Evolutionary conservation across 2,797 vertebrate genomes (phyloP).

Genomic region (Peromyscus eremicus): DNA sequence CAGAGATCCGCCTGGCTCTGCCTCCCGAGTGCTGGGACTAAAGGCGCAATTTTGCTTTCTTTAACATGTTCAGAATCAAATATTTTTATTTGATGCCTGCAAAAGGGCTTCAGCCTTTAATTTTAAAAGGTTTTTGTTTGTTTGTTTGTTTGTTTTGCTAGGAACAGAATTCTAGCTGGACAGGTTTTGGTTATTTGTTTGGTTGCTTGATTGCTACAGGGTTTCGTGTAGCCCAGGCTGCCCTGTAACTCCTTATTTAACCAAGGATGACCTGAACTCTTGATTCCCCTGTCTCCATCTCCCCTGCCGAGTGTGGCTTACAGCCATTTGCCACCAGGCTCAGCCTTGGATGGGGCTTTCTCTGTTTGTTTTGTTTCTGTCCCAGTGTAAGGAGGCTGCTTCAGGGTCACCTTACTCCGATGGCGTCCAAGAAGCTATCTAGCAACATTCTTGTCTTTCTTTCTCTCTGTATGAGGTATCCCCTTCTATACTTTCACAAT

Average conservation of each 20-base stretch:
- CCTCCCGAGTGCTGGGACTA: no score
- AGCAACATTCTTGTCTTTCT: not conserved
- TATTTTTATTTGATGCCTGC: not conserved
- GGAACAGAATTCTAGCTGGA: not conserved
- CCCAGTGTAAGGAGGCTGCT: not conserved
- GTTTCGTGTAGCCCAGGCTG: not conserved
- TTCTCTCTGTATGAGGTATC: not conserved
- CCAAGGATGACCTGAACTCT: not conserved
- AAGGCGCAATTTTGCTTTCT: not conserved
- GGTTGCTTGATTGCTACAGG: not conserved
- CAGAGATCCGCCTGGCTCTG: no score
- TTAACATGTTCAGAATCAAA: not conserved
- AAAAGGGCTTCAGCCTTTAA: not conserved
- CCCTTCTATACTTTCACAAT: not conserved
- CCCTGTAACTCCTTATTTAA: not conserved
- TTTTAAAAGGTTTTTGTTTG: not conserved
- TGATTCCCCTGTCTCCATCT: not conserved
- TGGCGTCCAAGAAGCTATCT: not conserved
- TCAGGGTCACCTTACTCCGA: not conserved
- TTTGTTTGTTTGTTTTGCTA: not conserved
- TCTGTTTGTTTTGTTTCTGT: not conserved
- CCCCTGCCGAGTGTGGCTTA: no score
- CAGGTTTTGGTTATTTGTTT: not conserved
- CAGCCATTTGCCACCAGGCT: not conserved
- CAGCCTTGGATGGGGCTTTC: not conserved